Percentiles rank a stretch among this genome's conserved stretches.
phyloP scores from a whole-genome alignment of 2,797 vertebrate species.

The Hypotaenidia okinawae region DNA sequence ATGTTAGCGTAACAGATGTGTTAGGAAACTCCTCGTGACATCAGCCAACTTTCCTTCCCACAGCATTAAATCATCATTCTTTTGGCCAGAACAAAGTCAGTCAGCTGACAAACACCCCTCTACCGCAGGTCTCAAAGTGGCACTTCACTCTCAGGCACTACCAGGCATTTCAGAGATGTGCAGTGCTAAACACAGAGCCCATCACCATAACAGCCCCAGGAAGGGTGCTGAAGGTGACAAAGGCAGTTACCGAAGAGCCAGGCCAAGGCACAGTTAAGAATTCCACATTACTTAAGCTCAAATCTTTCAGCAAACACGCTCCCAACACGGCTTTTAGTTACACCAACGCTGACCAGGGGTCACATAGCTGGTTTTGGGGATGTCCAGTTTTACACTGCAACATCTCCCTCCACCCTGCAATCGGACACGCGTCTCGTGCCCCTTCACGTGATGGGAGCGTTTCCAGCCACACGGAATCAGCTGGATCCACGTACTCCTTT shows the following conservation, averaged over 20 bases:
- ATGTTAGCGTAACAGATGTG: accelerated
- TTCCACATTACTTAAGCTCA: background rate
- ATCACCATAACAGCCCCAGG: background rate
- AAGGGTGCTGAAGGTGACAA: background rate
- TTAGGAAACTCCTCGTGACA: background rate
- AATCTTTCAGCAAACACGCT: background rate
- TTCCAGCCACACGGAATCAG: background rate
- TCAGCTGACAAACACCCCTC: background rate
- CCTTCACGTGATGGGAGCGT: background rate
- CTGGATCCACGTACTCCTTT: background rate
- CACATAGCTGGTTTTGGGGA: background rate
- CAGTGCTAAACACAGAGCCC: background rate
- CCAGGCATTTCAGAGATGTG: background rate
- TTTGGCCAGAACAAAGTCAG: background rate
- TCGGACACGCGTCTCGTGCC: accelerated
- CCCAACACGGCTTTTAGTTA: background rate
- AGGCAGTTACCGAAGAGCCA: background rate
- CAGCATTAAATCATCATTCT: background rate
- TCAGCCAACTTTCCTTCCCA: background rate
- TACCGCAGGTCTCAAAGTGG: too few species aligned
- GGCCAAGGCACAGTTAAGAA: background rate
- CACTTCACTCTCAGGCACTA: background rate
- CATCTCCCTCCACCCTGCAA: background rate
- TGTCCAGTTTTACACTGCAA: background rate
- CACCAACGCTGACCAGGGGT: background rate